Evolutionary conservation across 2,888 invertebrate genomes (phyloP).

Genomic region (Ernsta delagoae): DNA sequence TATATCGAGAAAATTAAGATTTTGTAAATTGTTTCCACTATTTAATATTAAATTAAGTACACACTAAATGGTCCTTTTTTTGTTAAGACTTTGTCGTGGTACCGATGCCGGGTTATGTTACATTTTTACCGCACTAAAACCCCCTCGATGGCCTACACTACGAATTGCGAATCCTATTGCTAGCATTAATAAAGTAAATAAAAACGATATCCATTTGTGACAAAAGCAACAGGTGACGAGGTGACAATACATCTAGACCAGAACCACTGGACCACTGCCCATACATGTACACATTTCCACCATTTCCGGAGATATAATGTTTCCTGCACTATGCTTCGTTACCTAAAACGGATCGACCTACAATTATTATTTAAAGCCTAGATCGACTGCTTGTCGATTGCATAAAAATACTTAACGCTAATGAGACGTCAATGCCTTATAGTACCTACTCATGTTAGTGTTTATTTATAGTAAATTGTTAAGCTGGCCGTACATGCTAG

Average conservation of each 20-base stretch:
- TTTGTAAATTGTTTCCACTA: too few relatives aligned
- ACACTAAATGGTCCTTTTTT: too few relatives aligned
- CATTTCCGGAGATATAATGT: slow-evolving; percentile 14
- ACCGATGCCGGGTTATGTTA: too few relatives aligned
- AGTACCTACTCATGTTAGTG: neutral
- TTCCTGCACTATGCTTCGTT: slow-evolving; percentile 20
- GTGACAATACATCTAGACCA: neutral
- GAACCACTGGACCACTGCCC: slow-evolving; percentile 12
- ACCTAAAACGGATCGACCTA: slow-evolving; percentile 28
- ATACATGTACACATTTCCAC: slow-evolving; percentile 15
- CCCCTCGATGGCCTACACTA: too few relatives aligned
- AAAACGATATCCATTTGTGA: neutral
- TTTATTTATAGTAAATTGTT: neutral
- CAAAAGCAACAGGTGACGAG: neutral
- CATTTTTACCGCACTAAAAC: too few relatives aligned
- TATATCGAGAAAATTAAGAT: too few relatives aligned
- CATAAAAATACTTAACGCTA: slow-evolving; percentile 16
- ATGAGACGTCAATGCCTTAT: slow-evolving; percentile 10
- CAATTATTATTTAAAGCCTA: slow-evolving; percentile 18
- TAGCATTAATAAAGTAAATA: too few relatives aligned
- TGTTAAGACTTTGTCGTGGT: too few relatives aligned
- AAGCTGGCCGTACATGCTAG: too few relatives aligned
- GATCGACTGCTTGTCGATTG: slow-evolving; percentile 7
- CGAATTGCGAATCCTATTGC: too few relatives aligned
- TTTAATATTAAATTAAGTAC: too few relatives aligned